These are phyloP conservation scores for Trididemnum nubilum DNA, from an alignment of 23 tunicate species.

Conservation along the genomic window DNA sequence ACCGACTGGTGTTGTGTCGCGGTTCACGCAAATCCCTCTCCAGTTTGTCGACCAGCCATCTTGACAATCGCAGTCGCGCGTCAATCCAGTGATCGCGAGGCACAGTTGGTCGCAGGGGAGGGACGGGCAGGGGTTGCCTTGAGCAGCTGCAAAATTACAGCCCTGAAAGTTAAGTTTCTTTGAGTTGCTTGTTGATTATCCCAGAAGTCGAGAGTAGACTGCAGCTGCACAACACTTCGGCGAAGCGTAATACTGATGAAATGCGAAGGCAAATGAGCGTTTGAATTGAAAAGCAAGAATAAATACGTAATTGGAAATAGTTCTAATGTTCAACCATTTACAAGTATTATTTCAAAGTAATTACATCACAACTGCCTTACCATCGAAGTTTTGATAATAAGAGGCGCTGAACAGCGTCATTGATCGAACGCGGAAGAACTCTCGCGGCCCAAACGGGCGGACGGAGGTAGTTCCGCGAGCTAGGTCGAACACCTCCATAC, in stretches of 20 bases:
- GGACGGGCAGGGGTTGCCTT: slow-evolving; percentile 3
- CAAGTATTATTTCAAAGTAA: no score
- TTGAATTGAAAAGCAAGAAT: no score
- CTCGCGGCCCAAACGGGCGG: slow-evolving; percentile 54
- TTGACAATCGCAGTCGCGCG: slow-evolving; percentile 8
- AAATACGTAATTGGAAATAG: no score
- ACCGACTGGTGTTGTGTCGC: background rate
- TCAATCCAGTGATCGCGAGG: background rate
- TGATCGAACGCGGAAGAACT: slow-evolving; percentile 48
- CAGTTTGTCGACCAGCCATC: background rate
- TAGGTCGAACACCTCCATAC: slow-evolving; percentile 50
- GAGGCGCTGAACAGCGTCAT: slow-evolving; percentile 34
- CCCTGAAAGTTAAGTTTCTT: no score
- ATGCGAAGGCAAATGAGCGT: no score
- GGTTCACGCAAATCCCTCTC: background rate
- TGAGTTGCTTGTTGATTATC: no score
- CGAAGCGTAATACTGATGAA: no score
- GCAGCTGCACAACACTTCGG: no score
- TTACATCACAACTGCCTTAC: no score
- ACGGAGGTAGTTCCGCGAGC: slow-evolving; percentile 40
- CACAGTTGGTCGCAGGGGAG: slow-evolving; percentile 20
- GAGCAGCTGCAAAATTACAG: slow-evolving; percentile 8
- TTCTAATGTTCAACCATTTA: no score
- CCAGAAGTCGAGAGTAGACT: no score
- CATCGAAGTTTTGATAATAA: slow-evolving; percentile 33